Base-by-base conservation (phyloP, 2,888 invertebrate genomes). In the Electrophaes corylata region DNA sequence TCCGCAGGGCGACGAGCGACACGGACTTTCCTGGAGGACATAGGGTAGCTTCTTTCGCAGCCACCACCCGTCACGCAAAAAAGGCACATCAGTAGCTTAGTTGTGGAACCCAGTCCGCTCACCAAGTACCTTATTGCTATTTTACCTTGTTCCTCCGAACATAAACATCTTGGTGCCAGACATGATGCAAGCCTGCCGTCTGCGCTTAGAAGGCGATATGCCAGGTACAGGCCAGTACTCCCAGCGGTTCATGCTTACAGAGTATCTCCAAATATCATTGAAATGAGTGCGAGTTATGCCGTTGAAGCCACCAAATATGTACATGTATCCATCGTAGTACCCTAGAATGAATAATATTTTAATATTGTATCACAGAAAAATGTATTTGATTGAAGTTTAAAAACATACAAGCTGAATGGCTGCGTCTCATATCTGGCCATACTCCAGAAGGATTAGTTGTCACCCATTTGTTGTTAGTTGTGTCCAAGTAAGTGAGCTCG, bases 61-160 rank as follows among this genome's bases (percentile, higher is more conserved):
- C n/a, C n/a, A n/a, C n/a, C n/a, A n/a, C n/a, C n/a, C n/a, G n/a
- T n/a, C n/a, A n/a, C n/a, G n/a, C n/a, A n/a, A n/a, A n/a, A n/a
- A n/a, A n/a, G n/a, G n/a, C n/a, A n/a, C n/a, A n/a, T n/a, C n/a
- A n/a, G n/a, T n/a, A n/a, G n/a, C n/a, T n/a, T n/a, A n/a, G n/a
- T n/a, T n/a, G n/a, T n/a, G n/a, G n/a, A n/a, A n/a, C n/a, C n/a
- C n/a, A n/a, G n/a, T n/a, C n/a, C n/a, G n/a, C n/a, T n/a, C n/a
- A n/a, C n/a, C n/a, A n/a, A n/a, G n/a, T n/a, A n/a, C n/a, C n/a
- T n/a, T n/a, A n/a, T n/a, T n/a, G n/a, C n/a, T n/a, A n/a, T n/a
- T n/a, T n/a, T 84, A 96, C 96, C 97, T 97, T 54, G 98, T 98
- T 37, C 98, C 98, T 44, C 98, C 98, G 91, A 98, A 98, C 54